Conservation (phyloP, 2,888 invertebrate genomes). For the Hemithea aestivaria region DNA sequence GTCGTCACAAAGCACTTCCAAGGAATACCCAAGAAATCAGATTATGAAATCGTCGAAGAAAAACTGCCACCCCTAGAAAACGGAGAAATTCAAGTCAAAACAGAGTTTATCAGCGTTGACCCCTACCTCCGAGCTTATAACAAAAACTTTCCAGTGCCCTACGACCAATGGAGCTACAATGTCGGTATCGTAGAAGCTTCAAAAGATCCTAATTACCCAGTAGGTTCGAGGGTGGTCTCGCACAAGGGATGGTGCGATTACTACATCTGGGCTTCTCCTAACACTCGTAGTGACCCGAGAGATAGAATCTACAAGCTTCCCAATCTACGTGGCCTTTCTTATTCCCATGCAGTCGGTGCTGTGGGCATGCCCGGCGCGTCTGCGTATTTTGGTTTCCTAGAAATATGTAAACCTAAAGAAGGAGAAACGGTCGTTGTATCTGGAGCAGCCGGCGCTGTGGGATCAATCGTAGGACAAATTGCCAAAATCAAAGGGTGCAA, state of each 20-base stretch:
- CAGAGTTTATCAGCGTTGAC: slow-evolving; percentile 25
- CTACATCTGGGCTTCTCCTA: not conserved
- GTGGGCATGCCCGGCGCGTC: slow-evolving; percentile 5
- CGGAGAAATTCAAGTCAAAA: slow-evolving; percentile 49
- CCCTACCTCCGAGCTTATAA: slow-evolving; percentile 59
- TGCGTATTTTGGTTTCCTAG: slow-evolving; percentile 1
- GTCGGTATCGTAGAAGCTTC: slow-evolving; percentile 74
- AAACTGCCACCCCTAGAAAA: slow-evolving; percentile 72
- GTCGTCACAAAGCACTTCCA: slow-evolving; percentile 34
- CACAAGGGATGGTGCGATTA: slow-evolving; percentile 78
- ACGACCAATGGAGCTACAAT: slow-evolving; percentile 36
- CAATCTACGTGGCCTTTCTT: not conserved
- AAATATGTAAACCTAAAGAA: slow-evolving; percentile 10
- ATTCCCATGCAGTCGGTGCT: not conserved
- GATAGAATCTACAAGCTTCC: slow-evolving; percentile 2
- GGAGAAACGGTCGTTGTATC: slow-evolving; percentile 76
- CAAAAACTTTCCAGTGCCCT: slow-evolving; percentile 25
- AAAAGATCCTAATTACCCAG: slow-evolving; percentile 76
- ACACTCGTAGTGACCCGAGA: not conserved
- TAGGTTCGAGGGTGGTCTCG: slow-evolving; percentile 76
- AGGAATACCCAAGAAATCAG: slow-evolving; percentile 32
- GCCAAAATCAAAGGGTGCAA: slow-evolving; percentile 79
- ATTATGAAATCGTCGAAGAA: slow-evolving; percentile 45
- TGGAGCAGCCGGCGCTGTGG: slow-evolving; percentile 85
- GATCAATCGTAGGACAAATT: slow-evolving; percentile 83